Percentiles rank a stretch among this genome's conserved stretches.
These are phyloP conservation scores for Ptilodon capucinus DNA, from an alignment of 2,888 invertebrate species.

Conservation along the genomic window DNA sequence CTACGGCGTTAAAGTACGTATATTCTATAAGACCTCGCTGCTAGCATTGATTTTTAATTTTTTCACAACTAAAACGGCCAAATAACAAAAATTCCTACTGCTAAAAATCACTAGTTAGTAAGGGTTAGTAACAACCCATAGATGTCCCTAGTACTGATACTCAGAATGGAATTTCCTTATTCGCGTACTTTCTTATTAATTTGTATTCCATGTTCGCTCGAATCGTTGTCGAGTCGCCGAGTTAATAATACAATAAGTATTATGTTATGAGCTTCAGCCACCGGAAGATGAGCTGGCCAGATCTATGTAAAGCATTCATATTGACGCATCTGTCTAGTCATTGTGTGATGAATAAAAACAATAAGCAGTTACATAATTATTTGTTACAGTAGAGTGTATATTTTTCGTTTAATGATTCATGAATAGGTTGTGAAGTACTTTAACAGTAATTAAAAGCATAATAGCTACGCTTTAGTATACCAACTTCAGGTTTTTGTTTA, in stretches of 20 bases:
- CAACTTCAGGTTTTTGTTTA: too few relatives aligned
- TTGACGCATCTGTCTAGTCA: constrained; percentile 29
- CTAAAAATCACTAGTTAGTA: too few relatives aligned
- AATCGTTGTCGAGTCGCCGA: constrained; percentile 37
- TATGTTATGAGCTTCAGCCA: constrained; percentile 46
- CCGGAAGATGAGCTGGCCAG: constrained; percentile 53
- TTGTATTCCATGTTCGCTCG: constrained; percentile 61
- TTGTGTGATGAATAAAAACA: background rate
- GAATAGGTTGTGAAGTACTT: background rate
- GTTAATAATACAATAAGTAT: constrained; percentile 50
- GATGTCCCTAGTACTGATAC: constrained; percentile 43
- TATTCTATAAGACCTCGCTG: too few relatives aligned
- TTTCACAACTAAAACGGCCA: too few relatives aligned
- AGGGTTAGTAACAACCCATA: constrained; percentile 4
- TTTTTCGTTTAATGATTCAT: background rate
- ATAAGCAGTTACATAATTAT: background rate
- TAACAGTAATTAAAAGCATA: background rate
- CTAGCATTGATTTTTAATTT: too few relatives aligned
- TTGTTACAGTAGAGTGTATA: background rate
- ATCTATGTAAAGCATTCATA: constrained; percentile 29
- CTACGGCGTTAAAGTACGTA: too few relatives aligned
- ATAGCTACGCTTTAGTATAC: too few relatives aligned
- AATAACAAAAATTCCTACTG: too few relatives aligned
- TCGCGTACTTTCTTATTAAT: constrained; percentile 73
- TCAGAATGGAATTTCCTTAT: constrained; percentile 71